Evolutionary conservation across 2,113 vertebrate genomes (phyloP), one percentile per base, ranked within the genome.

Genomic region (Prionailurus viverrinus): DNA sequence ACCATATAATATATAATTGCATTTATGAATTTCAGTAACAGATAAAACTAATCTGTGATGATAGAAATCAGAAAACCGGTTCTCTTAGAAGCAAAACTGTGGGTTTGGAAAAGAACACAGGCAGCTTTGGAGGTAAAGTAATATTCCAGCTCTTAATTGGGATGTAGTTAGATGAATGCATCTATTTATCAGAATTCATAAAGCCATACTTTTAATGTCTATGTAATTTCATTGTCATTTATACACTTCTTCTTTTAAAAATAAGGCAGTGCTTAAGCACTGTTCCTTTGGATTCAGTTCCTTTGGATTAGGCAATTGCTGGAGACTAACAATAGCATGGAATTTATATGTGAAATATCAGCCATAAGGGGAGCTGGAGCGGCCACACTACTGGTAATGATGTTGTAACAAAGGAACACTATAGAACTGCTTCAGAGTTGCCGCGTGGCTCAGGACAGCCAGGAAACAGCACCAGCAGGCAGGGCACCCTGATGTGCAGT

Each of bases 11-110:
- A 19, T 12, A n/a, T 81, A 11, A 55, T 58, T 87, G 10, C 31
- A 78, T 65, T 87, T 87, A 76, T 61, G 39, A 92, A 88, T 88
- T 83, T 88, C 68, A 88, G 5, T 63, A 92, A 63, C 51, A 94
- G 36, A 13, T 33, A 66, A 31, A 91, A 58, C 18, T 55, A 71
- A 91, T 23, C 25, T 63, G 15, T n/a, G 11, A 25, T 58, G 48
- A 88, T 36, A 61, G 51, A 87, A 83, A 78, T 76, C 19, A 89
- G 68, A 48, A 68, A 55, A 89, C 76, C 7, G n/a, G 29, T 73
- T 80, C 36, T 69, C 65, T 33, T 18, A 85, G 2, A 79, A 12
- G n/a, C 68, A 51, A 33, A 78, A 84, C 79, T 78, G 6, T 45
- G n/a, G 33, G 8, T 71, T 94, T 41, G 23, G 14, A 36, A 84